Evolutionary conservation across 2,797 vertebrate genomes (phyloP), one percentile per base, ranked within the genome.

Genomic region (Petrocephalus sullivani): DNA sequence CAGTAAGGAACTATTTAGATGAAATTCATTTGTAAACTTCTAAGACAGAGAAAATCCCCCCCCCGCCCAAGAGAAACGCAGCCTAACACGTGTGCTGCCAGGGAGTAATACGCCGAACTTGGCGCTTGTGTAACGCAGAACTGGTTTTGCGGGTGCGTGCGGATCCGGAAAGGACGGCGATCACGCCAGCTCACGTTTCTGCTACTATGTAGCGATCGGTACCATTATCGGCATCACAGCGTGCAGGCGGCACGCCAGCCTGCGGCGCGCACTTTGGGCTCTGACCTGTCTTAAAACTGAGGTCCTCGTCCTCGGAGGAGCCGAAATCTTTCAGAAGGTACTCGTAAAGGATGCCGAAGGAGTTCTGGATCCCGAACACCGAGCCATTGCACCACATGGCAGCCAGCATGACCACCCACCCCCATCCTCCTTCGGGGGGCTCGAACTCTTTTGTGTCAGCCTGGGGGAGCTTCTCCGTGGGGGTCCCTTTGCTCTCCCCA

Each of bases 381-480:
- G 98, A 95, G 14, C 98, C 98, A 92, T 99, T 99, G 90, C 98
- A 99, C 98, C 98, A 99, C 98, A 98, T 98, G 90, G 98, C 95
- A 4, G 98, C 96, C 91, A 99, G 93, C 98, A 99, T 98, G 92
- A 99, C 98, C 87, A 98, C 10, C 98, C 98, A 99, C 0, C 98
- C 98, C 98, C 98, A 99, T 93, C 98, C 98, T 83, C 98, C 98
- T 88, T 99, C 98, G 0, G 97, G 98, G 91, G 96, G 97, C 53
- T 91, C 93, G 0, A 95, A 95, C 84, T 91, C 91, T 23, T 90
- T 89, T 19, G 75, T 71, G 1, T 3, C 87, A 37, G 84, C 33
- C 0, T 49, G 88, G 0, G 87, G 1, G 9, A 4, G 19, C 0
- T 41, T 85, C 88, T 88, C 91, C 60, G 90, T 41, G 0, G 54